These are phyloP conservation scores for Haliclona indistincta DNA, from an alignment of 37 sponge, comb jelly and placozoan species.

Conservation along the genomic window DNA sequence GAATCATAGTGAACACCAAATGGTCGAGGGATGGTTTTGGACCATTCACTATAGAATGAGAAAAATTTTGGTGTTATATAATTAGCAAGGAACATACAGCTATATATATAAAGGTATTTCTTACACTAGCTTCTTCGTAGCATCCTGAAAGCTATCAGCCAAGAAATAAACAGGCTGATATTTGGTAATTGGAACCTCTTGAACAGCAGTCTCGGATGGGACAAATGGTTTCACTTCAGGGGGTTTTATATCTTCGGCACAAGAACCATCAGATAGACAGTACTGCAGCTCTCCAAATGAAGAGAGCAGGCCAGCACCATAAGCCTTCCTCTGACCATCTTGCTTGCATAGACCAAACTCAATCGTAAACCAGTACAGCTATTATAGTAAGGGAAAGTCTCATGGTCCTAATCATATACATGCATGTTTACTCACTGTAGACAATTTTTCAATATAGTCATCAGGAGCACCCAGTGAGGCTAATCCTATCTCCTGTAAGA, in stretches of 20 bases:
- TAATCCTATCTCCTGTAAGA: constrained; percentile 91
- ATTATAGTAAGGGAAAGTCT: too few relatives aligned
- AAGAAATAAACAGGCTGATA: neutral
- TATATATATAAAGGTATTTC: too few relatives aligned
- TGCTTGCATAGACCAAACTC: constrained; percentile 93
- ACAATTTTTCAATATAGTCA: constrained; percentile 88
- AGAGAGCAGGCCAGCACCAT: constrained; percentile 94
- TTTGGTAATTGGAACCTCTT: neutral
- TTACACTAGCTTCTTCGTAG: neutral
- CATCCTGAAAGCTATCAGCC: neutral
- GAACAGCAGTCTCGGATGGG: neutral
- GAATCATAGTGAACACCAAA: neutral
- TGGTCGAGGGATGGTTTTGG: neutral
- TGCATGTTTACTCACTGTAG: constrained; percentile 90
- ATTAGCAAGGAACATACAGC: too few relatives aligned
- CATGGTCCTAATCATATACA: too few relatives aligned
- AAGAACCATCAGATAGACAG: too few relatives aligned
- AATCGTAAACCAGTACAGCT: constrained; percentile 95
- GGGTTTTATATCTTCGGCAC: too few relatives aligned
- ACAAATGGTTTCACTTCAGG: neutral
- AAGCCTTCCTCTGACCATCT: constrained; percentile 82
- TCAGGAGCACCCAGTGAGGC: constrained; percentile 95
- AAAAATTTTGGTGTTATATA: too few relatives aligned
- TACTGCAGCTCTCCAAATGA: constrained; percentile 95
- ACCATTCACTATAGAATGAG: too few relatives aligned